These are phyloP conservation scores for Chrysomela aeneicollis DNA, from an alignment of 2,888 invertebrate species.

Conservation along the genomic window DNA sequence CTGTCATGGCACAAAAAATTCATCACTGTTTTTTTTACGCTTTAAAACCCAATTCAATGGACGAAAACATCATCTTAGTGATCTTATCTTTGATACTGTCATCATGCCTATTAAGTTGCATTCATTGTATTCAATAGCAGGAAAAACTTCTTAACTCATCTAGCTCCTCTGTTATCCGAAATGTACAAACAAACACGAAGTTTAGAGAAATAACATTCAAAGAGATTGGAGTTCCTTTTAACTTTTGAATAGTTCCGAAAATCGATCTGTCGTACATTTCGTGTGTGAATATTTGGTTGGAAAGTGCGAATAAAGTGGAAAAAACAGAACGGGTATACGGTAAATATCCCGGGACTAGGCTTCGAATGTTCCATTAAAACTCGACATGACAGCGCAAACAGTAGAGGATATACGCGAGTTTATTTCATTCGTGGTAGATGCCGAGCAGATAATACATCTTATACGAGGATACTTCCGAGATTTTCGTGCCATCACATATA, in stretches of 20 bases:
- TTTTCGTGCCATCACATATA: not conserved
- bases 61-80: no score
- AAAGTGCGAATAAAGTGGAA: conserved; percentile 28
- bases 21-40: no score
- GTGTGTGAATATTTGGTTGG: conserved; percentile 5
- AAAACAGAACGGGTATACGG: conserved; percentile 27
- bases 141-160: no score
- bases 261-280: not conserved
- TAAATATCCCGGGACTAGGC: conserved; percentile 36
- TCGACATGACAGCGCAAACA: conserved; percentile 21
- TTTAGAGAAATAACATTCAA: no score
- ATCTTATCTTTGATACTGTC: no score
- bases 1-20: no score
- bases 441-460: conserved; percentile 9
- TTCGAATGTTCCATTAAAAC: conserved; percentile 45
- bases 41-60: no score
- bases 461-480: not conserved
- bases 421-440: conserved; percentile 40
- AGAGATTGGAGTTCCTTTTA: not conserved
- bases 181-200: no score
- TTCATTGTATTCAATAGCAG: no score
- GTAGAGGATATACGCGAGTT: conserved; percentile 36
- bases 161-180: no score
- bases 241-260: not conserved
- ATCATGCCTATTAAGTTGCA: no score